Evolutionary conservation across 2,888 invertebrate genomes (phyloP), one percentile per base, ranked within the genome.

Genomic region (Catocala nupta): DNA sequence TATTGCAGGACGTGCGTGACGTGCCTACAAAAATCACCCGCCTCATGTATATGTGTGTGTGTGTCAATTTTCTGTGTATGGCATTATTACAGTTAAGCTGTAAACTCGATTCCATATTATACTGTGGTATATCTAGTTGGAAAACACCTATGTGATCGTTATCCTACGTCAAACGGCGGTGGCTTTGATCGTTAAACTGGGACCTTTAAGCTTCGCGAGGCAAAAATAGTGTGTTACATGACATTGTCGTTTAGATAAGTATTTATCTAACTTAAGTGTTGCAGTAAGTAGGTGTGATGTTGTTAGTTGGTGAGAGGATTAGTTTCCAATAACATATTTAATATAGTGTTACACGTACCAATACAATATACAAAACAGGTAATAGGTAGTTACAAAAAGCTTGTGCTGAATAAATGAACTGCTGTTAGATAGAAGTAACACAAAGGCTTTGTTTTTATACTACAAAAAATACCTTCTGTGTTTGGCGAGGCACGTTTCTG

Each of bases 181-280:
- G 55, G 53, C 54, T 77, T 77, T 67, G 63, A 68, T 68, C 76
- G 72, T 72, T 72, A 72, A 70, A 71, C 68, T 64, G 57, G 62
- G 62, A 71, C 75, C 70, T 78, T 65, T 72, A 68, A 57, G 63
- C 70, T 57, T 36, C 42, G 43, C 45, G 48, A 62, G 66, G 68
- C 65, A 75, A 75, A 77, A 75, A 68, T 75, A 70, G 70, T 68
- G 64, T 65, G 42, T 52, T 67, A 67, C 61, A 71, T 71, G 70
- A 72, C 65, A 60, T 25, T 47, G 49, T 73, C 65, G 67, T 77
- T 77, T 68, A 77, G 78, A 78, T 77, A 77, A 60, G 66, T 65
- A 63, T 69, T 71, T 68, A 70, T 68, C 56, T 51, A 55, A 62
- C 51, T 45, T 52, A 55, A 63, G 52, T 61, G 52, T 12, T 45